A percentile compares a stretch with the other conserved stretches of the same genome.
These are phyloP conservation scores for Herpetotheres cachinnans DNA, from an alignment of 2,113 vertebrate genomes.

Conservation along the genomic window DNA sequence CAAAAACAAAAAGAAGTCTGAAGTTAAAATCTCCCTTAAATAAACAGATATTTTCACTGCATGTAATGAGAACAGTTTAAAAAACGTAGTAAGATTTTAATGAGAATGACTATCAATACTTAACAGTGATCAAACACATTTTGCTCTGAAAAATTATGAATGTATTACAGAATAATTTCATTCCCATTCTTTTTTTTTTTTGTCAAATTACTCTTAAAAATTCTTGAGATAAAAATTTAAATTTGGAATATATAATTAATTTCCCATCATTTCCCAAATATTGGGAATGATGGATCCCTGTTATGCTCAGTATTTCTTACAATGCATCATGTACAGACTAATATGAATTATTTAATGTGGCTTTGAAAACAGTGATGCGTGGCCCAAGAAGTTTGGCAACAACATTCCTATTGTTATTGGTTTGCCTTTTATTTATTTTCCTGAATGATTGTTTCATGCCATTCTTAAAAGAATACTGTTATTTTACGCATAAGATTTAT, in stretches of 20 bases:
- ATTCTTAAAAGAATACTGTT: not conserved
- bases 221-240: not conserved
- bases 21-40: not conserved
- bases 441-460: not conserved
- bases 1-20: rapidly evolving
- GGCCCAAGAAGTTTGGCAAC: not conserved
- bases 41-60: not conserved
- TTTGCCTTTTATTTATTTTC: not conserved
- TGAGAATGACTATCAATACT: not conserved
- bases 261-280: not conserved
- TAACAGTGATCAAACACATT: not conserved
- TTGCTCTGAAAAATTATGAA: not conserved
- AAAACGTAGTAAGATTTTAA: not conserved
- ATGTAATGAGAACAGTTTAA: not conserved
- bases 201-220: not conserved
- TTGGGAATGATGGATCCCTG: not conserved
- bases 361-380: not conserved
- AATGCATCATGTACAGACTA: not conserved
- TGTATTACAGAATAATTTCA: not conserved
- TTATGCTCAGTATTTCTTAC: not conserved
- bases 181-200: not conserved
- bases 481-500: not conserved
- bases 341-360: not conserved
- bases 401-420: rapidly evolving
- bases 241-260: not conserved